These are phyloP conservation scores for Notodonta ziczac DNA, from an alignment of 2,888 invertebrate genomes.

Conservation along the genomic window DNA sequence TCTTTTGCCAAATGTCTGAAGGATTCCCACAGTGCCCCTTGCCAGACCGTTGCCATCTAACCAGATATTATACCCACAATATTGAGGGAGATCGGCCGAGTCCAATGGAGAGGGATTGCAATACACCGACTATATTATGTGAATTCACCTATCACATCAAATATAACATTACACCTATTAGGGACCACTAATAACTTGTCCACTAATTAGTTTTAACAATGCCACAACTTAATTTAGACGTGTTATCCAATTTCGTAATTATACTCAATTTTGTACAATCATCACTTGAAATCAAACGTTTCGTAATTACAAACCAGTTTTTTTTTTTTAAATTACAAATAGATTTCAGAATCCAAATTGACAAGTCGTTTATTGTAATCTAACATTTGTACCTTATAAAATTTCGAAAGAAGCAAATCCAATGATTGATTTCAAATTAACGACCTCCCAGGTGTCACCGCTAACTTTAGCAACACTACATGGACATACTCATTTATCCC, in stretches of 20 bases:
- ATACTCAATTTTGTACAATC: slow-evolving; percentile 61
- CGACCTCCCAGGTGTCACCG: slow-evolving; percentile 53
- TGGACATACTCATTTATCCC: slow-evolving; percentile 54
- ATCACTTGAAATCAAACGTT: slow-evolving; percentile 40
- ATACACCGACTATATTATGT: slow-evolving; percentile 72
- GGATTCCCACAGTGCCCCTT: slow-evolving; percentile 27
- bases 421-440: slow-evolving; percentile 56
- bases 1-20: slow-evolving; percentile 14
- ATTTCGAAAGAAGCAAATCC: slow-evolving; percentile 65
- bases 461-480: slow-evolving; percentile 47
- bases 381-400: slow-evolving; percentile 72
- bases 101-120: slow-evolving; percentile 60
- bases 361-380: slow-evolving; percentile 65
- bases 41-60: slow-evolving; percentile 44
- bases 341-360: slow-evolving; percentile 53
- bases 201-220: slow-evolving; percentile 74
- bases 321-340: slow-evolving; percentile 38
- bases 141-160: slow-evolving; percentile 74
- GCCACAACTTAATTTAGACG: slow-evolving; percentile 72
- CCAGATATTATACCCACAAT: slow-evolving; percentile 52
- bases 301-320: slow-evolving; percentile 37
- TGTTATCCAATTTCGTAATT: slow-evolving; percentile 57
- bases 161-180: slow-evolving; percentile 75
- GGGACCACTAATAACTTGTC: slow-evolving; percentile 65
- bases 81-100: slow-evolving; percentile 69